Base-by-base conservation (phyloP, 1,140 invertebrate genomes). In the Conopomorpha cramerella region DNA sequence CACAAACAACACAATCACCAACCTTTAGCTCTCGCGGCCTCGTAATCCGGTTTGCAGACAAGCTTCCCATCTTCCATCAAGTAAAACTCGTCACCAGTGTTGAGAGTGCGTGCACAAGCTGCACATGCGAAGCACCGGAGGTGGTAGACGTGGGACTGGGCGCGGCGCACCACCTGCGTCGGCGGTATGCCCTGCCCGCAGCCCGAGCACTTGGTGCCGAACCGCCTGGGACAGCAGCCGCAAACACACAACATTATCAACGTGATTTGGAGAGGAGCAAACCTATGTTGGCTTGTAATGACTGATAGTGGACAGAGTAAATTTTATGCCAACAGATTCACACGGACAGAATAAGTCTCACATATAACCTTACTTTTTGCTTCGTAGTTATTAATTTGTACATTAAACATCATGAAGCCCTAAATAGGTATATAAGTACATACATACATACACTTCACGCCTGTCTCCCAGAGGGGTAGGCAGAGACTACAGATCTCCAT, bases 51-150 rank as follows among this genome's bases (percentile, higher is more conserved):
- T 68, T 98, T 98, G 78, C 96, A 99, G 28, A 98, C 93, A 33
- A 98, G 86, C 76, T 96, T 98, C 39, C 93, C 86, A 77, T 98
- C 95, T 65, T 99, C 96, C 89, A 98, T 95, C 19, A 99, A 86
- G 67, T 99, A 98, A 74, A 97, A 96, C 64, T 99, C 95, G 67
- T 99, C 96, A 0, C 95, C 96, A 1, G 96, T 99, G 65, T 96
- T 95, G 32, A 99, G 85, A 50, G 95, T 93, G 41, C 95, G 82
- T 10, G 91, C 90, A 76, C 97, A 99, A 57, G 98, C 90, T 45
- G 92, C 89, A 71, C 97, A 99, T 2, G 91, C 88, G 80, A 99
- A 99, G 78, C 97, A 99, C 49, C 95, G 89, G 34, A 99, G 85
- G 70, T 99, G 97, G 79, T 97, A 99, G 30, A 98, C 95, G 78